Evolutionary conservation across 2,113 vertebrate species (phyloP).

Genomic region (Tachysurus vachellii): DNA sequence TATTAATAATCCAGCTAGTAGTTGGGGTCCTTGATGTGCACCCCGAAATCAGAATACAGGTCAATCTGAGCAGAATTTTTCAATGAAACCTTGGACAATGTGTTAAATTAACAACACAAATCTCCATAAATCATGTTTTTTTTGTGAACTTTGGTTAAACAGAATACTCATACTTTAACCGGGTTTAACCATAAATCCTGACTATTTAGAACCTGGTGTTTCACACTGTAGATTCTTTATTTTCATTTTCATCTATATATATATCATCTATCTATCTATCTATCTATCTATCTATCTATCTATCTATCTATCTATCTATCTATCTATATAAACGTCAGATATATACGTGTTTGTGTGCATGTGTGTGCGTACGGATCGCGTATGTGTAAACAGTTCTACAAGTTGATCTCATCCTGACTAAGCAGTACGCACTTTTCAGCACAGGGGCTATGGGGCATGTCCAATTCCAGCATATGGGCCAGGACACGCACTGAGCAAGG

Average conservation of each 20-base stretch:
- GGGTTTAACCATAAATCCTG: too few relatives aligned
- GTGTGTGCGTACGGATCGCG: neutral
- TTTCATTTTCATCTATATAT: too few relatives aligned
- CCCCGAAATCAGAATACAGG: neutral
- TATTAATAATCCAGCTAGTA: neutral
- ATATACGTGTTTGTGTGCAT: too few relatives aligned
- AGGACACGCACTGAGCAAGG: slow-evolving; percentile 52
- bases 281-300: too few relatives aligned
- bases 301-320: too few relatives aligned
- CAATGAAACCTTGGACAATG: neutral
- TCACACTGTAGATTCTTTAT: too few relatives aligned
- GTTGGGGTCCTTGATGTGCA: neutral
- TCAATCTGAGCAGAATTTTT: neutral
- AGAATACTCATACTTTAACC: too few relatives aligned
- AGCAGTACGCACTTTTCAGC: slow-evolving; percentile 46
- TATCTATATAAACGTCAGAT: too few relatives aligned
- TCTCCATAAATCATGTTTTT: neutral
- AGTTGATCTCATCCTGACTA: slow-evolving; percentile 48
- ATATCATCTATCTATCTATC: too few relatives aligned
- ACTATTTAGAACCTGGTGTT: too few relatives aligned
- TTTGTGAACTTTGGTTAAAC: too few relatives aligned
- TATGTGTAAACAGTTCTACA: neutral
- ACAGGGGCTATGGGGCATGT: slow-evolving; percentile 36
- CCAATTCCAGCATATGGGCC: slow-evolving; percentile 50
- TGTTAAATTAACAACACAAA: neutral